Percentiles rank a stretch among this genome's conserved stretches.
Conservation (phyloP, 2,888 invertebrate species). For the Nemotelus nigrinus region DNA sequence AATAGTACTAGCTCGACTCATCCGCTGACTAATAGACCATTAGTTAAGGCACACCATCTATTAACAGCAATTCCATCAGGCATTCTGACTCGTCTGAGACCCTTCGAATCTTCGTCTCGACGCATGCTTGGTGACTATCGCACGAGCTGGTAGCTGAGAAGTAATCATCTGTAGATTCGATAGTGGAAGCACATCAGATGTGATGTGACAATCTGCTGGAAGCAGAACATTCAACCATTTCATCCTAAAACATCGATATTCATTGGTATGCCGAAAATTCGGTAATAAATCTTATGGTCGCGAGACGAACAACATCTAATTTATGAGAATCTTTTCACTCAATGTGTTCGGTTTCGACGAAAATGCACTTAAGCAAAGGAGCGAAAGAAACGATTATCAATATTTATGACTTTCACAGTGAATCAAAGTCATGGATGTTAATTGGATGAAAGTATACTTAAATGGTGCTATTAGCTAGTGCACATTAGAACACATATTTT, state of each 20-base stretch:
- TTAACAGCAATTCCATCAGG: slow-evolving; percentile 34
- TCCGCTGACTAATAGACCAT: slow-evolving; percentile 50
- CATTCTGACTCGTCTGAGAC: too few relatives aligned
- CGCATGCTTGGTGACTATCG: too few relatives aligned
- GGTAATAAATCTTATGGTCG: slow-evolving; percentile 52
- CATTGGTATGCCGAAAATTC: slow-evolving; percentile 52
- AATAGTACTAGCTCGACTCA: slow-evolving; percentile 11
- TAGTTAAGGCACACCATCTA: slow-evolving; percentile 46
- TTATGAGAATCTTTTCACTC: slow-evolving; percentile 42
- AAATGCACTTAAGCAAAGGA: slow-evolving; percentile 3
- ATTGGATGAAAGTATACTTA: slow-evolving; percentile 35
- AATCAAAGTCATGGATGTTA: slow-evolving; percentile 39
- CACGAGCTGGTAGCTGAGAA: too few relatives aligned
- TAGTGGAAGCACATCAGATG: background rate
- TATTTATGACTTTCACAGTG: slow-evolving; percentile 41
- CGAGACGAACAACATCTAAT: slow-evolving; percentile 39
- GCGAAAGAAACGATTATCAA: slow-evolving; percentile 32
- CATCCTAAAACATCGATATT: slow-evolving; percentile 38
- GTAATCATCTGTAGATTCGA: too few relatives aligned
- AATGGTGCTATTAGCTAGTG: slow-evolving; percentile 4
- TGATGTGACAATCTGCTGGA: slow-evolving; percentile 15
- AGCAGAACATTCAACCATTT: slow-evolving; percentile 39
- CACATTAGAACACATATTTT: slow-evolving; percentile 21
- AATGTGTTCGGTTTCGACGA: slow-evolving; percentile 7
- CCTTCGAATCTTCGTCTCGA: too few relatives aligned